These are phyloP conservation scores for Pristionchus japonicus DNA, from an alignment of 2,888 invertebrate genomes.

Conservation along the genomic window DNA sequence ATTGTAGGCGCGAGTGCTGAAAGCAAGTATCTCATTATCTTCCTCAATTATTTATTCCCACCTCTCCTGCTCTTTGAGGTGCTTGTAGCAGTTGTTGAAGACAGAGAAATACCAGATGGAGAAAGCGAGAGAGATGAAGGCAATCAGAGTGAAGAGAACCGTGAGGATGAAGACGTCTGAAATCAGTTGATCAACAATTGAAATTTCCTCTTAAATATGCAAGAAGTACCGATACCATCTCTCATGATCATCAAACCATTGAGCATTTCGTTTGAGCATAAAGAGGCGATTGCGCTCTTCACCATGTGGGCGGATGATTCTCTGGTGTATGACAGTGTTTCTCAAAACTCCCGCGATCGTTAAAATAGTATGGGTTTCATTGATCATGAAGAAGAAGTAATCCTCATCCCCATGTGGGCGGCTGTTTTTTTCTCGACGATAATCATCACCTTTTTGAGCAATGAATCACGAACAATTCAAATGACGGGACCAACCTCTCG, in stretches of 20 bases:
- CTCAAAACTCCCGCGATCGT: not conserved
- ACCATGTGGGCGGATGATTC: too few species aligned
- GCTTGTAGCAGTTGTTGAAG: not conserved
- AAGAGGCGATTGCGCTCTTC: too few species aligned
- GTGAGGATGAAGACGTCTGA: not conserved
- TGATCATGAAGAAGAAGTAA: too few species aligned
- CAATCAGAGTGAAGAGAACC: not conserved
- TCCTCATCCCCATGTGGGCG: not conserved
- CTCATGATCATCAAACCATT: too few species aligned
- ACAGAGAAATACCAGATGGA: not conserved
- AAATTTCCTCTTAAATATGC: not conserved
- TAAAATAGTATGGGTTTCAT: not conserved
- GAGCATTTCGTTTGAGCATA: too few species aligned
- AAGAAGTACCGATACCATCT: too few species aligned
- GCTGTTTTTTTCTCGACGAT: too few species aligned
- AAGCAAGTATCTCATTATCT: not conserved
- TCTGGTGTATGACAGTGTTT: too few species aligned
- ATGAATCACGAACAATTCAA: too few species aligned
- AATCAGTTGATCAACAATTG: too few species aligned
- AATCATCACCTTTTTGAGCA: not conserved
- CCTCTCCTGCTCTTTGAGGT: conserved; percentile 8
- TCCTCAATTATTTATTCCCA: not conserved
- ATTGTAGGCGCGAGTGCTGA: not conserved
- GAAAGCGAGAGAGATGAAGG: not conserved
- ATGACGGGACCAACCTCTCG: too few species aligned